Evolutionary conservation across 2,797 vertebrate species (phyloP), one percentile per base, ranked within the genome.

Genomic region (Crossoptilon crossoptilon): DNA sequence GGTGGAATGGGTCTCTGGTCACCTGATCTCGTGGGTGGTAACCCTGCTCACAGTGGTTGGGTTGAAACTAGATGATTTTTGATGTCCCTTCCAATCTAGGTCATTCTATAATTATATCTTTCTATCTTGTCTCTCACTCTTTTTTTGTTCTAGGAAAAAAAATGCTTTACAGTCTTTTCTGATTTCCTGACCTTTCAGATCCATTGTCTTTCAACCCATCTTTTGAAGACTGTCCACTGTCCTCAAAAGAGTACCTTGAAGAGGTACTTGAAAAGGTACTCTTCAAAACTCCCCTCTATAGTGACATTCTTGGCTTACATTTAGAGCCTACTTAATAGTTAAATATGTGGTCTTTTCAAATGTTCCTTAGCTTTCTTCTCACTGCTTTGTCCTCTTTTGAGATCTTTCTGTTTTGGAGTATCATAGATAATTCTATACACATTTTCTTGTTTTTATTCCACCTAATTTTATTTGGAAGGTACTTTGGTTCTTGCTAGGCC

Each of bases 181-280:
- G 12, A 9, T n/a, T 78, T 74, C 51, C 16, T 8, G 4, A 23
- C 41, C 5, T 63, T 49, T 49, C 17, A 53, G 75, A 78, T 3
- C 2, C 8, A 41, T 24, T 66, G 62, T 69, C 33, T 79, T 18
- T 1, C 2, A 62, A 11, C 26, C 49, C 6, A 68, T 77, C 43
- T 6, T 9, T 33, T 3, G 9, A 60, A 7, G 0, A 2, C 16
- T 0, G 0, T 46, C 53, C 33, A 22, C 14, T 26, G 9, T 14
- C 39, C 39, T 39, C 39, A 39, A 39, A 39, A 39, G 39, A 39
- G 39, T 39, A 39, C 39, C 39, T 13, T 39, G 39, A 39, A 39
- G 39, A 39, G 39, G 39, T 39, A 39, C 39, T 39, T 39, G 39
- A 39, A 39, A 39, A 60, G 11, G 37, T 53, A 39, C 4, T 51